These are phyloP conservation scores for Propithecus coquereli DNA, from an alignment of 2,113 vertebrate genomes.

Conservation along the genomic window DNA sequence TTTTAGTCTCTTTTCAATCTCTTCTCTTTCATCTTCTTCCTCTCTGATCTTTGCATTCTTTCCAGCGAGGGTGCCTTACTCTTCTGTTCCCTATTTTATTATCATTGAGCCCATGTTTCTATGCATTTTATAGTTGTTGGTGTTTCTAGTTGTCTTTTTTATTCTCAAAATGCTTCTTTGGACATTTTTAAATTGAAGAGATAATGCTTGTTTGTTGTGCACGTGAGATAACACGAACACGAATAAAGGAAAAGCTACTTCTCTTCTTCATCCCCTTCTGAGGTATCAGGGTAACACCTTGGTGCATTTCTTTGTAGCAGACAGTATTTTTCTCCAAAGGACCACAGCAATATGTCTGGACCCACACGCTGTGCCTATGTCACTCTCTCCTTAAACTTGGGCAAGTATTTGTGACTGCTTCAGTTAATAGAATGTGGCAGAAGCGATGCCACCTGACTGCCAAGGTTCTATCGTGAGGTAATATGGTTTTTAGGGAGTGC, in stretches of 20 bases:
- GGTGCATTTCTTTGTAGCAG: not conserved
- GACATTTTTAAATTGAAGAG: not conserved
- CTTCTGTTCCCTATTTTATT: not conserved
- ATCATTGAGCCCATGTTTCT: not conserved
- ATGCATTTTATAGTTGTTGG: not conserved
- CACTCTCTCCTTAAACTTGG: not conserved
- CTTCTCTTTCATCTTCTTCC: rapidly evolving
- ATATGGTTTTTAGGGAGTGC: rapidly evolving
- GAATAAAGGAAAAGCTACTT: not conserved
- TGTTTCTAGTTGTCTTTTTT: not conserved
- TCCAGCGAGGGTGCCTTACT: not conserved
- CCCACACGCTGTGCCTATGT: not conserved
- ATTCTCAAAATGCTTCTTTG: not conserved
- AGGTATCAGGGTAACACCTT: not conserved
- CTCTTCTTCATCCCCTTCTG: not conserved
- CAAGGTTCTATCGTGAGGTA: not conserved
- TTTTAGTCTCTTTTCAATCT: not conserved
- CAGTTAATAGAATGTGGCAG: not conserved
- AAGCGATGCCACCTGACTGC: too few species aligned
- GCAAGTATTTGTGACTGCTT: not conserved
- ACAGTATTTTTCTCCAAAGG: not conserved
- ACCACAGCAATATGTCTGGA: not conserved
- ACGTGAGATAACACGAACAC: not conserved
- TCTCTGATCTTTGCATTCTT: not conserved
- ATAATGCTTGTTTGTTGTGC: not conserved